Base-by-base conservation (phyloP, 2,797 vertebrate genomes). In the Pantherophis alleghaniensis region DNA sequence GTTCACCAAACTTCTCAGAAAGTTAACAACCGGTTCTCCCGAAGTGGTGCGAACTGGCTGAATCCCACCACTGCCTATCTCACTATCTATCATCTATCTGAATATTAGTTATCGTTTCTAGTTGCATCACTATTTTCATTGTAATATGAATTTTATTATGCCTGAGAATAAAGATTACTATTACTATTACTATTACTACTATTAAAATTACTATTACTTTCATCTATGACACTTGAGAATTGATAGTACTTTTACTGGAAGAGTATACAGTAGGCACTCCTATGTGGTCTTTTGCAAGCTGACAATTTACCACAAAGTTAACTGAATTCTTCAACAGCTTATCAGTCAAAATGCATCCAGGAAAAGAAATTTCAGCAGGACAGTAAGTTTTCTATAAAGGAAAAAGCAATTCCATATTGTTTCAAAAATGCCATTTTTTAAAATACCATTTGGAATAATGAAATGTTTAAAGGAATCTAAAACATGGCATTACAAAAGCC, bases 321-420 rank as follows among this genome's bases (percentile, higher is more conserved):
- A 32, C 56, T 69, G 37, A 32, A 55, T 12, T 60, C 42, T 83
- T 83, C 42, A 47, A 83, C 42, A 47, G 42, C 22, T 1, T 47
- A 83, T 47, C 42, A 83, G 37, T 47, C 10, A 83, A 83, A 83
- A 83, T 83, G 42, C 20, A 24, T 47, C 20, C 74, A 47, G 42
- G 91, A n/a, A 87, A 94, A 55, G 47, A 79, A 60, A 37, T 96
- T 12, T 32, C 20, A 74, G 63, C 13, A 92, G 24, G 56, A 59
- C 59, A 88, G 94, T 95, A 96, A 92, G 59, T 95, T 56, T 88
- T 13, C 2, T 90, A 94, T 0, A 87, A 63, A 1, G 94, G 66
- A 93, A 90, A 92, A 93, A 93, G 95, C 87, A 95, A 94, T 93
- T 92, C 92, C 93, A 95, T 94, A 95, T 95, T 95, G 95, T 96